These are phyloP conservation scores for Metopia argyrocephala DNA, from an alignment of 2,888 invertebrate species.

Conservation along the genomic window DNA sequence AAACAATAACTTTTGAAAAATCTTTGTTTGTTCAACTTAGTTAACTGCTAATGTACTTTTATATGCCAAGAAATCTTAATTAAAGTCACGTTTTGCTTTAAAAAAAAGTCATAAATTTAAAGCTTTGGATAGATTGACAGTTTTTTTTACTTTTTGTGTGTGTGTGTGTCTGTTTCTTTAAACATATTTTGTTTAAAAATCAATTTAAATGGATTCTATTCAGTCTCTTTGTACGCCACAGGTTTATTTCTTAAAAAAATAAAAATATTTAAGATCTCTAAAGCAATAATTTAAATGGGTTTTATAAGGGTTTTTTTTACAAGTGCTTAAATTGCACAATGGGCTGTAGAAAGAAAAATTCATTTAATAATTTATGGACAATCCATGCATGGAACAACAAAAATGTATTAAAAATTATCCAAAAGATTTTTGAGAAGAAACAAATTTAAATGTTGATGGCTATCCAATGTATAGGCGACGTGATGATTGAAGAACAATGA, in stretches of 20 bases:
- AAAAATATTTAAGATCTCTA: neutral
- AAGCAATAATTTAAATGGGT: neutral
- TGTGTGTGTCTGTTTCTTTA: neutral
- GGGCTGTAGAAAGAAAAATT: no score
- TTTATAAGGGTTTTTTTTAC: neutral
- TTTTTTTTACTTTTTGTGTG: conserved; percentile 9
- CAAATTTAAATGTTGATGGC: no score
- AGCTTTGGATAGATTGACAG: conserved; percentile 35
- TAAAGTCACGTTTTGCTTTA: conserved; percentile 55
- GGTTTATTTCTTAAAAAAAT: neutral
- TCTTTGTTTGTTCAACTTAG: neutral
- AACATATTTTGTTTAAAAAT: neutral
- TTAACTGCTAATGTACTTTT: neutral
- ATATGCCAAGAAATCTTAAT: conserved; percentile 36
- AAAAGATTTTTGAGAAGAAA: no score
- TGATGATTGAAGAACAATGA: no score
- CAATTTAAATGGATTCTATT: neutral
- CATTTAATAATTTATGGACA: no score
- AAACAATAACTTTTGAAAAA: neutral
- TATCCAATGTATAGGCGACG: no score
- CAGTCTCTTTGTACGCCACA: neutral
- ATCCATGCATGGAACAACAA: no score
- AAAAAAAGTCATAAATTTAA: conserved; percentile 39
- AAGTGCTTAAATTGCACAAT: neutral
- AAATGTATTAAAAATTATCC: no score